These are phyloP conservation scores for Colinus virginianus DNA, from an alignment of 2,113 vertebrate species.

Conservation along the genomic window DNA sequence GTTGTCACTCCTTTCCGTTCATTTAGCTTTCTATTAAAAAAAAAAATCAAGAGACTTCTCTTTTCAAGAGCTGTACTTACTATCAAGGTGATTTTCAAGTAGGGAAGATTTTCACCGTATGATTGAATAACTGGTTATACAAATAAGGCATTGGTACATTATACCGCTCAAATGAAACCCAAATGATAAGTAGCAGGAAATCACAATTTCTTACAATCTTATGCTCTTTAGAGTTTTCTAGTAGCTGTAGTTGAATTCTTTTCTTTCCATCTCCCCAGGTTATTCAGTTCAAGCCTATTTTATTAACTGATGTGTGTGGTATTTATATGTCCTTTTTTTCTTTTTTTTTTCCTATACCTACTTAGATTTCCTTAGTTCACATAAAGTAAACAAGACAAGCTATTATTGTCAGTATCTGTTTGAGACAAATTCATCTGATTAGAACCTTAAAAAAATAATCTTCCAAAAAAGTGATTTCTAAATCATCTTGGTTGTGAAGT, in stretches of 20 bases:
- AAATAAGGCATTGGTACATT: background rate
- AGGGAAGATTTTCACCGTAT: slow-evolving; percentile 8
- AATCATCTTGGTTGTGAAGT: background rate
- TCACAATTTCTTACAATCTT: background rate
- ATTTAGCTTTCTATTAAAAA: background rate
- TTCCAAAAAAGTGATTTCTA: accelerated
- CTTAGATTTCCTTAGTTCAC: background rate
- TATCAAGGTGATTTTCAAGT: slow-evolving; percentile 15
- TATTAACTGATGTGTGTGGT: background rate
- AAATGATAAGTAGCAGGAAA: background rate
- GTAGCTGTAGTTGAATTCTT: slow-evolving; percentile 5
- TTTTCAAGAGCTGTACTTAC: slow-evolving; percentile 16
- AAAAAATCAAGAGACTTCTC: background rate
- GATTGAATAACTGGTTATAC: background rate
- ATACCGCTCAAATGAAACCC: background rate
- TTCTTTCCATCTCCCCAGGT: background rate
- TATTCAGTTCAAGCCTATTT: background rate
- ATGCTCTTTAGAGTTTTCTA: background rate
- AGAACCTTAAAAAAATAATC: background rate
- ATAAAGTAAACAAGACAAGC: background rate
- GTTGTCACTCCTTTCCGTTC: background rate
- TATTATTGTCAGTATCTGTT: background rate
- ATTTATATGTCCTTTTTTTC: background rate
- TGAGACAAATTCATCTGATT: background rate
- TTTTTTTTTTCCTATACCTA: background rate